A percentile compares a stretch with the other conserved stretches of the same genome.
Conservation (phyloP, 2,888 invertebrate species). For the Caenorhabditis auriculariae region DNA sequence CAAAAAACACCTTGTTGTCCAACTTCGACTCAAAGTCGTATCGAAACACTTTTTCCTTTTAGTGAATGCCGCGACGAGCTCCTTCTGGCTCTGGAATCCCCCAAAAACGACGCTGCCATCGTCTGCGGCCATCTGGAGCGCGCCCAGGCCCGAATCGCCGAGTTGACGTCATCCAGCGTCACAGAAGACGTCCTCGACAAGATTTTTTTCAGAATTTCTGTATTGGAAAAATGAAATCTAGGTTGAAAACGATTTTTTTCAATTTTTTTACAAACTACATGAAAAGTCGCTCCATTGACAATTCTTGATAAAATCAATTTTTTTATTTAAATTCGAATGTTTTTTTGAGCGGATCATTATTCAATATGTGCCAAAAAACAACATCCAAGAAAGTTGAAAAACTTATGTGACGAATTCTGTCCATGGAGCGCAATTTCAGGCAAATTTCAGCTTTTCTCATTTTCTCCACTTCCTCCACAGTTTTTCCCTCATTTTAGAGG, state of each 20-base stretch:
- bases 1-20: background rate
- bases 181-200: slow-evolving; percentile 80
- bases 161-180: slow-evolving; percentile 77
- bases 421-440: no score
- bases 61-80: slow-evolving; percentile 19
- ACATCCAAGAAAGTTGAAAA: no score
- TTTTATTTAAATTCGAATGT: no score
- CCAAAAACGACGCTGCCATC: slow-evolving; percentile 49
- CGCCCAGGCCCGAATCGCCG: slow-evolving; percentile 74
- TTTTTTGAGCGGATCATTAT: no score
- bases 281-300: no score
- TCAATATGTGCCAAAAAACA: no score
- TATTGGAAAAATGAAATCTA: slow-evolving; percentile 75
- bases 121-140: slow-evolving; percentile 73
- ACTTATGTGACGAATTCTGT: no score
- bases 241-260: background rate
- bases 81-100: slow-evolving; percentile 9
- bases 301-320: no score
- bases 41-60: slow-evolving; percentile 13
- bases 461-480: no score
- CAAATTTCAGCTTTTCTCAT: no score
- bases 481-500: no score
- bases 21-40: background rate
- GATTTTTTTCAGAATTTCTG: slow-evolving; percentile 84
- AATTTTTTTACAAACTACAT: background rate